Conservation (phyloP, 2,888 invertebrate species). For the Eutolmus rufibarbis region DNA sequence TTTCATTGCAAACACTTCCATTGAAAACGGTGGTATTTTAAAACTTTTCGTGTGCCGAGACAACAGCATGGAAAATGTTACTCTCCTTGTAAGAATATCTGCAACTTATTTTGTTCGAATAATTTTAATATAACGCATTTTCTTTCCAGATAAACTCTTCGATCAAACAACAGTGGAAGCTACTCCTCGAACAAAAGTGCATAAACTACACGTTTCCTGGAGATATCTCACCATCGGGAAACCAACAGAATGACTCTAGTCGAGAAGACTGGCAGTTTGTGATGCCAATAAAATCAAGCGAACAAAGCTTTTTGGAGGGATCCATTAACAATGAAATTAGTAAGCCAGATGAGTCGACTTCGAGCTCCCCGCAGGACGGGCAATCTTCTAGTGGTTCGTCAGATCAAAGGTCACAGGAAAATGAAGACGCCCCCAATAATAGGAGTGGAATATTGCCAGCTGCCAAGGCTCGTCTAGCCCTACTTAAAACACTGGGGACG, state of each 20-base stretch:
- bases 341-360: background rate
- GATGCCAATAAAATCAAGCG: conserved; percentile 56
- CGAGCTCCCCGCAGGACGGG: conserved; percentile 13
- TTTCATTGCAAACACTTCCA: conserved; percentile 62
- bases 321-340: background rate
- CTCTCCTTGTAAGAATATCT: conserved; percentile 64
- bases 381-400: background rate
- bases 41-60: conserved; percentile 69
- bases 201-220: conserved; percentile 76
- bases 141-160: conserved; percentile 72
- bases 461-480: conserved; percentile 68
- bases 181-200: conserved; percentile 80
- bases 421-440: conserved; percentile 51
- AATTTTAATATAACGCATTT: background rate
- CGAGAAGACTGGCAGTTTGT: conserved; percentile 60
- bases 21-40: conserved; percentile 60
- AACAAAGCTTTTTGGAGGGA: background rate
- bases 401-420: conserved; percentile 43
- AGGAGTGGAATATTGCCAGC: conserved; percentile 57
- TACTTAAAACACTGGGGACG: conserved; percentile 73
- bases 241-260: conserved; percentile 40
- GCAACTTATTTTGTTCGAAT: background rate
- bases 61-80: conserved; percentile 68
- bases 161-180: conserved; percentile 80
- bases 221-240: conserved; percentile 57